Conservation (phyloP, 2,888 invertebrate genomes). For the Apotomis turbidana region DNA sequence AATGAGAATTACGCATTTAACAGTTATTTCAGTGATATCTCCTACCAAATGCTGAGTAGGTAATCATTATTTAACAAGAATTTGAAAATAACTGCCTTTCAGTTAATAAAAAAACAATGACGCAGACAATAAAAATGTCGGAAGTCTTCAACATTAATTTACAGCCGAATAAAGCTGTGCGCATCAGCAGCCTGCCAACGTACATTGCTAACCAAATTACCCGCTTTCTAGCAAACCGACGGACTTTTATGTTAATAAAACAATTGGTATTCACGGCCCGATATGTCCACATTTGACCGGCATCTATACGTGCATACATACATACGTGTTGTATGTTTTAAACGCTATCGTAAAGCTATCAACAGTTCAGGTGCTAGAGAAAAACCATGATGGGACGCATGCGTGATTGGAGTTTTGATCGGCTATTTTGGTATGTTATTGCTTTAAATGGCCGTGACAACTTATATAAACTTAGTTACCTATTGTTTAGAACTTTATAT, state of each 20-base stretch:
- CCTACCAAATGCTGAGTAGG: neutral
- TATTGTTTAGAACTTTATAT: neutral
- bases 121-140: constrained; percentile 53
- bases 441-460: constrained; percentile 11
- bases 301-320: constrained; percentile 69
- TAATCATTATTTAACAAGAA: neutral
- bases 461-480: constrained; percentile 2
- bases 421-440: constrained; percentile 47
- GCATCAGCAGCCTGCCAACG: constrained; percentile 73
- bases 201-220: constrained; percentile 80
- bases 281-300: constrained; percentile 81
- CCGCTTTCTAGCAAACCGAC: constrained; percentile 83
- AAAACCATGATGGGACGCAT: constrained; percentile 72
- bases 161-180: constrained; percentile 64
- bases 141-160: constrained; percentile 72
- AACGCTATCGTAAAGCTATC: constrained; percentile 82
- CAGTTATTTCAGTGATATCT: neutral
- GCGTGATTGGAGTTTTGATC: constrained; percentile 76
- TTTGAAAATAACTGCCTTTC: neutral
- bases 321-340: constrained; percentile 80
- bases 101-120: constrained; percentile 22
- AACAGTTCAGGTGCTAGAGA: constrained; percentile 75
- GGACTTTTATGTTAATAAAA: constrained; percentile 80
- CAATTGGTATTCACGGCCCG: constrained; percentile 78
- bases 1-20: neutral